Evolutionary conservation across 1,140 invertebrate genomes (phyloP), one percentile per base, ranked within the genome.

Genomic region (Caerostris darwini): DNA sequence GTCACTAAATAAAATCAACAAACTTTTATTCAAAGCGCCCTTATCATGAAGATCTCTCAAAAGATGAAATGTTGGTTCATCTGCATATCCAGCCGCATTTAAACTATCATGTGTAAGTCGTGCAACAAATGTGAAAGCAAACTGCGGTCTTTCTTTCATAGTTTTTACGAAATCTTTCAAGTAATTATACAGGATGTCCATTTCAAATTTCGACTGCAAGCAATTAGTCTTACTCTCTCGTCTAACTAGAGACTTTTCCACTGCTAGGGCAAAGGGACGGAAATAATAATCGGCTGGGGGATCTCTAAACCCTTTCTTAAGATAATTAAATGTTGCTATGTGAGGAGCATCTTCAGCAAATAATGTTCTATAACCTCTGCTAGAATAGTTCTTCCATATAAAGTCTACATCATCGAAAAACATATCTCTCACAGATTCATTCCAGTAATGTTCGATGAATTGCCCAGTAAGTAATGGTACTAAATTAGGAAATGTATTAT

Each of bases 1-100:
- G 96, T 99, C 99, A 95, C 98, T 99, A 94, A 99, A 96, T 50
- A 99, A 97, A 50, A 99, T 96, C 0, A 99, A 95, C 0, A 97
- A 95, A 0, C 97, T 97, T 95, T 97, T 96, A 57, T 97, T 96
- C 2, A 97, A 95, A 58, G 95, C 94, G 7, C 95, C 95, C 57
- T 58, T 64, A 7, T 95, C 94, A 57, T 96, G 94, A 14, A 96
- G 92, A 14, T 95, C 85, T 5, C 57, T 90, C 6, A 95, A 50
- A 94, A 96, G 96, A n/a, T 95, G 94, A 34, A 95, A 92, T 82
- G 96, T 95, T 17, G 95, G 95, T 12, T 94, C 94, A 94, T 96
- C 96, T 53, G 96, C 95, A 7, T 95, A 94, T 3, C 95, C 95
- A 3, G 95, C 96, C 12, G 95, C 94, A 90, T 96, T 96, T 54